A percentile compares a stretch with the other conserved stretches of the same genome.
Evolutionary conservation across 2,113 vertebrate species (phyloP).

Genomic region (Campylorhamphus procurvoides): DNA sequence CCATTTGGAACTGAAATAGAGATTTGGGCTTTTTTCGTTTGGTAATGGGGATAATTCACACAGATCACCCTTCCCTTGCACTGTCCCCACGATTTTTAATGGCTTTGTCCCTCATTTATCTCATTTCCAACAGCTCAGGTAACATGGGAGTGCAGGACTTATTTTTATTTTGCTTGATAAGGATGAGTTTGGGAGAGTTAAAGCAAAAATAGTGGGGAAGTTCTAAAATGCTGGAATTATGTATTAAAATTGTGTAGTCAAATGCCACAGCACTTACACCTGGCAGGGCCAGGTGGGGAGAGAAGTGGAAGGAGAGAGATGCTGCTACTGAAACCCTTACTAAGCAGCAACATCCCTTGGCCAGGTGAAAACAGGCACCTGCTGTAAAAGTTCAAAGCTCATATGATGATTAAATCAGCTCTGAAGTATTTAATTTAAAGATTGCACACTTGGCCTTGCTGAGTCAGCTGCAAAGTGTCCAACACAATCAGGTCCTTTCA

Average conservation of each 20-base stretch:
- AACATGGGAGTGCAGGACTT: neutral
- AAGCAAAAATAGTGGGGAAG: neutral
- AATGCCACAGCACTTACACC: neutral
- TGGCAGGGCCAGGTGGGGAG: neutral
- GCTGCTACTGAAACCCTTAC: neutral
- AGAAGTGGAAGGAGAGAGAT: neutral
- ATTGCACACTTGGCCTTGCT: constrained; percentile 1
- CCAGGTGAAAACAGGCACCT: neutral
- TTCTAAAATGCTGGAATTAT: neutral
- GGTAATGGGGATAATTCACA: neutral
- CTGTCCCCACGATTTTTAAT: neutral
- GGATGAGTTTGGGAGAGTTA: neutral
- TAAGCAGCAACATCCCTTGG: neutral
- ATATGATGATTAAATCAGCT: constrained; percentile 2
- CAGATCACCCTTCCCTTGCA: neutral
- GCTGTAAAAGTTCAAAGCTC: neutral
- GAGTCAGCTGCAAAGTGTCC: constrained; percentile 31
- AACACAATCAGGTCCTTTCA: constrained; percentile 2
- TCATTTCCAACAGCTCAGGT: neutral
- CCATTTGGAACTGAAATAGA: neutral
- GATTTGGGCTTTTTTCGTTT: neutral
- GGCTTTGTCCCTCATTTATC: neutral
- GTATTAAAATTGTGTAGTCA: neutral
- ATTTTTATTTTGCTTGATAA: neutral
- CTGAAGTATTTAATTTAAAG: constrained; percentile 24